Conservation (phyloP, 2,888 invertebrate genomes). For the Pollenia amentaria region DNA sequence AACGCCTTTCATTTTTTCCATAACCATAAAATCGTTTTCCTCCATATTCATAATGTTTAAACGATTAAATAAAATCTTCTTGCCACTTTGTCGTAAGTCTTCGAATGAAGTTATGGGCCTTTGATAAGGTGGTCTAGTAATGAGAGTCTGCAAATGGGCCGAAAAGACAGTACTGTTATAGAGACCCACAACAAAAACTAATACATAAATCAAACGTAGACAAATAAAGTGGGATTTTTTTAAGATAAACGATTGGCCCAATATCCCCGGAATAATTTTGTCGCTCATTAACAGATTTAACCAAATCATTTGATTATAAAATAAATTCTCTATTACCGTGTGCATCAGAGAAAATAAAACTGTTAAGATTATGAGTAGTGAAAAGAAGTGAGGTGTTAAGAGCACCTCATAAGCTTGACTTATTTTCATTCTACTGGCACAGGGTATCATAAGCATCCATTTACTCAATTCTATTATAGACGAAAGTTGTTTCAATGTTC, state of each 20-base stretch:
- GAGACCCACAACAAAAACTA: slow-evolving; percentile 62
- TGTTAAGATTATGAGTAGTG: not conserved
- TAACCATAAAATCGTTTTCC: not conserved
- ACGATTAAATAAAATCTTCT: slow-evolving; percentile 3
- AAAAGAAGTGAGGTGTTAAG: slow-evolving; percentile 19
- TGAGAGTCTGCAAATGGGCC: slow-evolving; percentile 60
- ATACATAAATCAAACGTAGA: slow-evolving; percentile 47
- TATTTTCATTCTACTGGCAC: slow-evolving; percentile 42
- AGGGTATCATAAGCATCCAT: slow-evolving; percentile 61
- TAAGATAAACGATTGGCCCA: slow-evolving; percentile 49
- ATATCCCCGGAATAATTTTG: slow-evolving; percentile 55
- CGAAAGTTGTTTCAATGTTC: not conserved
- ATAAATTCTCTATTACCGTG: slow-evolving; percentile 37
- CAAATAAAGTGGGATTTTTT: not conserved
- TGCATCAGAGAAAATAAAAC: slow-evolving; percentile 44
- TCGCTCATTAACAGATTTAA: slow-evolving; percentile 53
- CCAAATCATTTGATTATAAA: slow-evolving; percentile 2
- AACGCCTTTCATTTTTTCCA: not conserved
- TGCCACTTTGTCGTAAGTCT: not conserved
- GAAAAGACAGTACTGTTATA: slow-evolving; percentile 59
- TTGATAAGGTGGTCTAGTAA: slow-evolving; percentile 60
- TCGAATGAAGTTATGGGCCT: slow-evolving; percentile 6
- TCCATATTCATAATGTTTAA: not conserved
- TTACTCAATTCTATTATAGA: slow-evolving; percentile 21
- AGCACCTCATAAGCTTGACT: slow-evolving; percentile 26